Conservation (phyloP, 2,113 vertebrate genomes). For the Paralichthys olivaceus region DNA sequence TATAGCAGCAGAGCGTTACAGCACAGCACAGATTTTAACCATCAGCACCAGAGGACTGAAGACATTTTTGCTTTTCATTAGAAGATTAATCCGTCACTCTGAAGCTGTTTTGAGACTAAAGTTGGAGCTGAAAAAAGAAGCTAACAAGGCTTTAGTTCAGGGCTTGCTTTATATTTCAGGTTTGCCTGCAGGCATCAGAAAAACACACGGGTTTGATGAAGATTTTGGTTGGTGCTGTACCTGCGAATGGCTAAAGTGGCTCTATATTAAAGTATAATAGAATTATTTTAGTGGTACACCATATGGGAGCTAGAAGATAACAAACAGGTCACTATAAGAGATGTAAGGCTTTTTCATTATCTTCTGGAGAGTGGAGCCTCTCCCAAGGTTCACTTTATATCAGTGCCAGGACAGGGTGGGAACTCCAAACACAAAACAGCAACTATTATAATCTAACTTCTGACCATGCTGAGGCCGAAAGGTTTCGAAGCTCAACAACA, state of each 20-base stretch:
- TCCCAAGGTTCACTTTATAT: too few species aligned
- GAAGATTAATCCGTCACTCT: constrained; percentile 14
- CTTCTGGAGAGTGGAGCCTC: too few species aligned
- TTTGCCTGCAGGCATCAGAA: constrained; percentile 3
- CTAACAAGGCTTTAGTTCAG: constrained; percentile 2
- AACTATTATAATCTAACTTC: too few species aligned
- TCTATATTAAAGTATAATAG: not conserved
- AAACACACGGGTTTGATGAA: not conserved
- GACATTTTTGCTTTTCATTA: constrained; percentile 17
- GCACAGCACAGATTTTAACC: not conserved
- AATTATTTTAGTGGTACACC: not conserved
- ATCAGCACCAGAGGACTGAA: constrained; percentile 3
- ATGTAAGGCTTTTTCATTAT: too few species aligned
- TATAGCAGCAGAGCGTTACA: not conserved
- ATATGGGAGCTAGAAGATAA: not conserved
- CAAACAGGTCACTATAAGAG: too few species aligned
- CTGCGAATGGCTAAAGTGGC: too few species aligned
- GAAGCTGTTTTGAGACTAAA: constrained; percentile 14
- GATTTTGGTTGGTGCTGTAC: not conserved
- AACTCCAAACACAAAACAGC: too few species aligned
- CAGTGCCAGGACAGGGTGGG: too few species aligned
- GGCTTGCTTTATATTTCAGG: constrained; percentile 1
- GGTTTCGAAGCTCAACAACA: too few species aligned
- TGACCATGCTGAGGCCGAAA: too few species aligned
- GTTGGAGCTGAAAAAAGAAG: not conserved